phyloP scores from a whole-genome alignment of 1,140 invertebrate species.

The Zaprionus ghesquierei region DNA sequence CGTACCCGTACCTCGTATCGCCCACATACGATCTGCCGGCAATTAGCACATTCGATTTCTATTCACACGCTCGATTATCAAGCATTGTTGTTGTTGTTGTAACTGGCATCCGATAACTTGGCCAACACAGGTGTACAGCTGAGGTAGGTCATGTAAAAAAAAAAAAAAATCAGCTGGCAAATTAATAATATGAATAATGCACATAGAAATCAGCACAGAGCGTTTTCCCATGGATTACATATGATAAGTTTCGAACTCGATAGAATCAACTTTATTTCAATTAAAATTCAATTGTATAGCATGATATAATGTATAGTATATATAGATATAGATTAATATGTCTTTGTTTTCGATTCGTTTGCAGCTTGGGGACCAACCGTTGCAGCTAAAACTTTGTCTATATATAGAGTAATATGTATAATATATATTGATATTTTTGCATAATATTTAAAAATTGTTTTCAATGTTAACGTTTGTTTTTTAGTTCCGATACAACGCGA shows the following conservation, averaged over 20 bases:
- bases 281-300: not conserved
- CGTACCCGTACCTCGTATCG: slow-evolving; percentile 29
- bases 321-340: slow-evolving; percentile 23
- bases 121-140: slow-evolving; percentile 48
- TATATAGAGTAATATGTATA: slow-evolving; percentile 2
- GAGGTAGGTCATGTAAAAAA: slow-evolving; percentile 71
- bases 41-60: slow-evolving; percentile 68
- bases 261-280: slow-evolving; percentile 1
- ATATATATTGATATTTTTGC: slow-evolving; percentile 14
- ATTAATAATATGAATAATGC: slow-evolving; percentile 13
- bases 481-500: slow-evolving; percentile 28
- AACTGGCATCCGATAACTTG: slow-evolving; percentile 71
- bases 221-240: not conserved
- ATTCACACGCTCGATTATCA: slow-evolving; percentile 73
- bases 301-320: slow-evolving; percentile 2
- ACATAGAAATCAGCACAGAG: not conserved
- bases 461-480: slow-evolving; percentile 53
- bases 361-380: slow-evolving; percentile 63
- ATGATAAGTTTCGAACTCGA: not conserved
- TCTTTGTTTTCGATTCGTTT: slow-evolving; percentile 33
- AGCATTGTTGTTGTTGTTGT: slow-evolving; percentile 54
- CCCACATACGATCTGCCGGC: slow-evolving; percentile 55
- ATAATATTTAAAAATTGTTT: slow-evolving; percentile 39
- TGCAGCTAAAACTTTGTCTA: slow-evolving; percentile 11
- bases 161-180: slow-evolving; percentile 50